Conservation (phyloP, 1,140 invertebrate species). For the Musca domestica region DNA sequence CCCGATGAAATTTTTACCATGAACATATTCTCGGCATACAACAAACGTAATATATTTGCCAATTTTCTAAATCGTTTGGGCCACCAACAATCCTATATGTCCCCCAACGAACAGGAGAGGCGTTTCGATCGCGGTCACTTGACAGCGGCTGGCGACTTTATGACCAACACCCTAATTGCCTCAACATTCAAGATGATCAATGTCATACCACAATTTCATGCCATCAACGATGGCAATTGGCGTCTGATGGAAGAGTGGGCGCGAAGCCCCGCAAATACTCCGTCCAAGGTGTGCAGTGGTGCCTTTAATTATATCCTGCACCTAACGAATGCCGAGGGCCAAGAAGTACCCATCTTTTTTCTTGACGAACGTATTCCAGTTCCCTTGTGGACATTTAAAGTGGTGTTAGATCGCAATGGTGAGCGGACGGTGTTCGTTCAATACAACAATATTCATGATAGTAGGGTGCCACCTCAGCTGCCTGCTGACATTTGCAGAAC, state of each 20-base stretch:
- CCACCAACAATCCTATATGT: not conserved
- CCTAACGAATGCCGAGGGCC: not conserved
- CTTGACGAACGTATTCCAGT: not conserved
- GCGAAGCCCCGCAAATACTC: not conserved
- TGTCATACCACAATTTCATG: conserved; percentile 13
- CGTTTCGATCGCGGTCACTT: not conserved
- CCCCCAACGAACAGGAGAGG: not conserved
- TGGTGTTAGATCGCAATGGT: not conserved
- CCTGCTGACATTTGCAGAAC: not conserved
- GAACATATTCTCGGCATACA: not conserved
- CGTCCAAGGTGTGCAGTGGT: conserved; percentile 5
- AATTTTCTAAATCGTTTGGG: not conserved
- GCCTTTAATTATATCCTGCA: not conserved
- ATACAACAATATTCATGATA: conserved; percentile 6
- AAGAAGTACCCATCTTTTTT: not conserved
- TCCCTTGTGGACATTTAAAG: not conserved
- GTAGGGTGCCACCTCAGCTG: not conserved
- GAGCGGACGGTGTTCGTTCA: not conserved
- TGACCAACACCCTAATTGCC: not conserved
- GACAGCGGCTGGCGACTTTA: not conserved
- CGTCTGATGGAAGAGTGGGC: not conserved
- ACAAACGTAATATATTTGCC: conserved; percentile 2
- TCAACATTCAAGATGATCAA: conserved; percentile 11
- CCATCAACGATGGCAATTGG: conserved; percentile 11
- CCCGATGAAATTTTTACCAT: conserved; percentile 6